Base-by-base conservation (phyloP, 1,140 invertebrate species). In the Drosophila serrata region DNA sequence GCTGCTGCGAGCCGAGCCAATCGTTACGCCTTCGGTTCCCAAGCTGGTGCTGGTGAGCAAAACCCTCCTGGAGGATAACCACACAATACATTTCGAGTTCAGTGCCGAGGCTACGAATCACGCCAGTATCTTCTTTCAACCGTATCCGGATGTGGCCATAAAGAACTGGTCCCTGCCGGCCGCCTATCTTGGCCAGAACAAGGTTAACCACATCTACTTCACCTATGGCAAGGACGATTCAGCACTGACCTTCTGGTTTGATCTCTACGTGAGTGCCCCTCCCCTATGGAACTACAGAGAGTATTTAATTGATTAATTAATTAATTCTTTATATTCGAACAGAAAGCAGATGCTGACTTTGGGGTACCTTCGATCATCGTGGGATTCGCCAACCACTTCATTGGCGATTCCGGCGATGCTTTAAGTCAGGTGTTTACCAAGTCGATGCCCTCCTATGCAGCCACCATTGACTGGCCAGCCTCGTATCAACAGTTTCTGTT, bases 91-190 rank as follows among this genome's bases (percentile, higher is more conserved):
- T 0, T 82, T 75, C 8, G 80, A 77, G 29, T 92, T 84, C 7
- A 46, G 8, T n/a, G 51, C 13, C 0, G 1, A 45, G 27, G 11
- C 90, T 81, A 45, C 96, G 4, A 94, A 95, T 88, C 96, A 97
- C 81, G 95, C 96, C 88, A 95, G 94, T 13, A 91, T 96, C 3
- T 95, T 96, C 78, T 90, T 97, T 33, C 95, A 95, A 15, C 95
- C 96, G 2, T 92, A 94, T 31, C 79, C 93, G 42, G 94, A 93
- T 61, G 93, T 95, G 8, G 82, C 92, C 43, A 88, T 97, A 13
- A 85, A 91, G 40, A 86, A 92, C 31, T 96, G 96, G 95, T 95
- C 94, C 49, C 93, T 97, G 33, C 81, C 94, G 4, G 82, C 94
- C 17, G 93, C 92, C 15, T 91, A 93, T 56, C 94, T 93, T 67